These are phyloP conservation scores for Trichechus manatus DNA, from an alignment of 2,113 vertebrate species.

Conservation along the genomic window DNA sequence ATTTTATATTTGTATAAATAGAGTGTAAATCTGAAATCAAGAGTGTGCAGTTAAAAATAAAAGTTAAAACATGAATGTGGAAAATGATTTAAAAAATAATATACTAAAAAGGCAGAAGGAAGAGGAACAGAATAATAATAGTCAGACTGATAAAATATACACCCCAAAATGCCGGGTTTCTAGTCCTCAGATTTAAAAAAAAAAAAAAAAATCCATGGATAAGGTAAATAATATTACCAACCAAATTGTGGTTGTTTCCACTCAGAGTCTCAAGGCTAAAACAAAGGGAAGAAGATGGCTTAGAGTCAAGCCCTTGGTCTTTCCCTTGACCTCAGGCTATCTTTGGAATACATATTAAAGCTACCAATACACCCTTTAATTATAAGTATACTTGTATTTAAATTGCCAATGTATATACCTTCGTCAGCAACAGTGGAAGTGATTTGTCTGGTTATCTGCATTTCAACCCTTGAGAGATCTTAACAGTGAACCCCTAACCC, in stretches of 20 bases:
- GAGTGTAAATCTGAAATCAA: constrained; percentile 4
- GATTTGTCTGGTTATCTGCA: background rate
- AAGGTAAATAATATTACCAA: background rate
- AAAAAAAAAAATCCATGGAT: background rate
- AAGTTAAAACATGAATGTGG: constrained; percentile 26
- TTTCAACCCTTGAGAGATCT: constrained; percentile 30
- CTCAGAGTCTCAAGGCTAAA: background rate
- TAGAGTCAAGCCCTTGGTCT: background rate
- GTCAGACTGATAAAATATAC: background rate
- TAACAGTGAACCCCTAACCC: background rate
- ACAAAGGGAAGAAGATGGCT: background rate
- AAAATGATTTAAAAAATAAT: background rate
- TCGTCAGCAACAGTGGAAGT: background rate
- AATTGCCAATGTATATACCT: background rate
- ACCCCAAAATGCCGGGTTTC: background rate
- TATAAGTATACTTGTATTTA: background rate
- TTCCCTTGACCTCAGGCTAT: background rate
- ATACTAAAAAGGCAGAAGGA: background rate
- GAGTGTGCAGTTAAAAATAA: too few relatives aligned
- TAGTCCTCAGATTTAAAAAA: background rate
- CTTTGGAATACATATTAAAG: background rate
- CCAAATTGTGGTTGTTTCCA: background rate
- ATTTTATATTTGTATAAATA: background rate
- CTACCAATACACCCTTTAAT: background rate
- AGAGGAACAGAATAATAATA: background rate